A percentile compares a stretch with the other conserved stretches of the same genome.
Conservation (phyloP, 64 coral and sea anemone species). For the Dendrophyllia cribrosa region DNA sequence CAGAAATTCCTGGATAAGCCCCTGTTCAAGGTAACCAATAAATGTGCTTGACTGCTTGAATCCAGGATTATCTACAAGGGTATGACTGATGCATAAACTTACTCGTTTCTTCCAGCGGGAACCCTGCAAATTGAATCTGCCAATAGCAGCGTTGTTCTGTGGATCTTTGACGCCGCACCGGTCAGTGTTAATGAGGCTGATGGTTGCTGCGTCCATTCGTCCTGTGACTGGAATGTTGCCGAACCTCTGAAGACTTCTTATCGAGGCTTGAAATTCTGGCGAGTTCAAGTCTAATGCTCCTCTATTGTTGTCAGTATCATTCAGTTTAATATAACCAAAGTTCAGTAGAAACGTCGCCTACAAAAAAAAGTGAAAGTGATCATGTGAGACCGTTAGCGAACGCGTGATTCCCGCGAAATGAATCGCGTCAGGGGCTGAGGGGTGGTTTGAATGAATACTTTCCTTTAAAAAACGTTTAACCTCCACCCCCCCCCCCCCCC, state of each 20-base stretch:
- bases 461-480: no score
- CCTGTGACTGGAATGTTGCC: constrained; percentile 78
- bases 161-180: constrained; percentile 86
- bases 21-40: no score
- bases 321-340: constrained; percentile 2
- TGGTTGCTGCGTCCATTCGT: constrained; percentile 70
- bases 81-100: not conserved
- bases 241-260: constrained; percentile 79
- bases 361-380: not conserved
- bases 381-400: not conserved
- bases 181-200: constrained; percentile 60
- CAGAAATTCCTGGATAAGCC: no score
- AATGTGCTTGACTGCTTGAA: no score
- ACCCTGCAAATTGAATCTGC: constrained; percentile 83
- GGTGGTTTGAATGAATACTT: no score
- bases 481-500: no score
- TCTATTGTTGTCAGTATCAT: not conserved
- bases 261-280: not conserved
- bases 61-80: no score
- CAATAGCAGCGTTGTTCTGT: constrained; percentile 27
- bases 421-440: no score
- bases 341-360: constrained; percentile 19
- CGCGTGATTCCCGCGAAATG: not conserved
- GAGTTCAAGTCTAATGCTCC: not conserved
- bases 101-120: constrained; percentile 91